These are phyloP conservation scores for Copsychus sechellarum DNA, from an alignment of 2,113 vertebrate genomes.

Conservation along the genomic window DNA sequence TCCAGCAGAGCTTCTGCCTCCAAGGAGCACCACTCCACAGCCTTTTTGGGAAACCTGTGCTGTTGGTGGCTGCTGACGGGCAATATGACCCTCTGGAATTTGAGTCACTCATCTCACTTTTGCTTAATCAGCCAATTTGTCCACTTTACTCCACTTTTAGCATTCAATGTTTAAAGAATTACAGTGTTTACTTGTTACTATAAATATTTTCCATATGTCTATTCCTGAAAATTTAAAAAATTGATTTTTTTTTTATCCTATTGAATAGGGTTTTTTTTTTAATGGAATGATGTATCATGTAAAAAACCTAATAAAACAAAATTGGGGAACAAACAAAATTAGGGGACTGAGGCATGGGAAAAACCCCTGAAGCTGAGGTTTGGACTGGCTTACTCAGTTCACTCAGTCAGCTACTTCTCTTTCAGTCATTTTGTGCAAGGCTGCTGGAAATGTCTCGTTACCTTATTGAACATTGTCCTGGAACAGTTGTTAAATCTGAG, in stretches of 20 bases:
- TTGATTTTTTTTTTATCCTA: not conserved
- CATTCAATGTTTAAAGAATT: not conserved
- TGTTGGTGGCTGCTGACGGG: not conserved
- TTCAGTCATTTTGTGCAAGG: not conserved
- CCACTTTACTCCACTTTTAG: not conserved
- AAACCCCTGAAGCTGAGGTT: fast-evolving
- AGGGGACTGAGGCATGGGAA: fast-evolving
- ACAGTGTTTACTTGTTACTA: not conserved
- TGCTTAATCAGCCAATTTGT: not conserved
- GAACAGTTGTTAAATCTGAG: not conserved
- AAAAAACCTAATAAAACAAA: not conserved
- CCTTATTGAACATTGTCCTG: not conserved
- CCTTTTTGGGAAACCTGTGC: not conserved
- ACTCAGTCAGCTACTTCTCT: not conserved
- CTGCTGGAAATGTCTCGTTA: not conserved
- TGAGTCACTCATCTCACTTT: not conserved
- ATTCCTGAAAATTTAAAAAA: not conserved
- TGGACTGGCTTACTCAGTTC: not conserved
- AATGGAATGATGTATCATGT: not conserved
- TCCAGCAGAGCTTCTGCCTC: not conserved
- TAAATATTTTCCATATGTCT: not conserved
- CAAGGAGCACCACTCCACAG: fast-evolving
- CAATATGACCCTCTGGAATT: not conserved
- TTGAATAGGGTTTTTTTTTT: not conserved
- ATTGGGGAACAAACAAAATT: not conserved